Percentiles rank a stretch among this genome's conserved stretches.
phyloP scores from a whole-genome alignment of 2,113 vertebrate genomes.

The Spermophilus dauricus region DNA sequence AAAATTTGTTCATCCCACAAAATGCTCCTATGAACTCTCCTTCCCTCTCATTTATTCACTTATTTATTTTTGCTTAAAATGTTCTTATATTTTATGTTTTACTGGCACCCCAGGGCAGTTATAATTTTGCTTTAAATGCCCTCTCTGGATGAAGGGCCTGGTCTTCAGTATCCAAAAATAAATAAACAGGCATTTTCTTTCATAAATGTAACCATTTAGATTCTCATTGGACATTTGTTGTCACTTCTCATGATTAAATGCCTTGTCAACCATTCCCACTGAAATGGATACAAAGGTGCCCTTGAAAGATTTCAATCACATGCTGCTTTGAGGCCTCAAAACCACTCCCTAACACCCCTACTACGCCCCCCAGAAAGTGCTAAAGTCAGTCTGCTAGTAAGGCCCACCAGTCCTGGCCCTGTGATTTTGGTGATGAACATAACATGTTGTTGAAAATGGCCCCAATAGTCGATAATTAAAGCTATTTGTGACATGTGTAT shows the following conservation, averaged over 20 bases:
- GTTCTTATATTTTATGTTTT: conserved; percentile 36
- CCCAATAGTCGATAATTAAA: conserved; percentile 83
- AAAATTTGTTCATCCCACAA: not conserved
- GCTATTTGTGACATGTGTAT: conserved; percentile 86
- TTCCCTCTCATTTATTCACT: not conserved
- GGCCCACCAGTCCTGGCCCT: not conserved
- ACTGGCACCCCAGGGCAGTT: conserved; percentile 16
- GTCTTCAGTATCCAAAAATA: conserved; percentile 73
- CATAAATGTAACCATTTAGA: conserved; percentile 69
- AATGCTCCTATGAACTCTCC: not conserved
- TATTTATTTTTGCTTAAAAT: conserved; percentile 38
- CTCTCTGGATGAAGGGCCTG: conserved; percentile 33
- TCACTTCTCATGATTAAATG: conserved; percentile 72
- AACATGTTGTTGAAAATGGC: conserved; percentile 75
- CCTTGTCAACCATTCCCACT: conserved; percentile 63
- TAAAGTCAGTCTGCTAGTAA: not conserved
- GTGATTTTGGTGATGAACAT: conserved; percentile 53
- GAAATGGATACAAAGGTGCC: conserved; percentile 69
- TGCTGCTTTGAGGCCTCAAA: conserved; percentile 22
- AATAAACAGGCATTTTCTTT: conserved; percentile 66
- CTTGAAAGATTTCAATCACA: conserved; percentile 47
- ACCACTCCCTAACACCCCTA: not conserved
- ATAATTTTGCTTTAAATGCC: conserved; percentile 70
- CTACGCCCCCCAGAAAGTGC: not conserved
- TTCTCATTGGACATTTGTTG: conserved; percentile 61